These are phyloP conservation scores for Eristalis arbustorum DNA, from an alignment of 2,888 invertebrate species.

Conservation along the genomic window DNA sequence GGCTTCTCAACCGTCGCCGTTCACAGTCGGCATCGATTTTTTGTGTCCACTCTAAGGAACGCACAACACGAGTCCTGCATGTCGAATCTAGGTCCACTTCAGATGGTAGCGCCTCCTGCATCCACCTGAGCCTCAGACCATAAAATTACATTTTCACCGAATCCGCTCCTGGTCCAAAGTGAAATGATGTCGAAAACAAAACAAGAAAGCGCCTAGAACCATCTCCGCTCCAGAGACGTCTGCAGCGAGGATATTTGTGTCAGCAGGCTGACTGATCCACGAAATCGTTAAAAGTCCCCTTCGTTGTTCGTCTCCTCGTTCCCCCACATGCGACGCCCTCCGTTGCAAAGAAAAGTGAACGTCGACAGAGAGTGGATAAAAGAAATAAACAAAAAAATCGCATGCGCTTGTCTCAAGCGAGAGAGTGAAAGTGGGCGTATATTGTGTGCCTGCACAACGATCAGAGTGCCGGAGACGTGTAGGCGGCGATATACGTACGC, in stretches of 20 bases:
- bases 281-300: slow-evolving; percentile 24
- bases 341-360: slow-evolving; percentile 27
- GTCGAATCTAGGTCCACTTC: too few species aligned
- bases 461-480: not conserved
- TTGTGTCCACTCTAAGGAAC: too few species aligned
- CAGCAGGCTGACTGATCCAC: slow-evolving; percentile 63
- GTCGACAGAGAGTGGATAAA: not conserved
- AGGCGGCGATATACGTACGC: not conserved
- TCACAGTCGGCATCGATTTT: too few species aligned
- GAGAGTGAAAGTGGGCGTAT: slow-evolving; percentile 53
- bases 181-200: slow-evolving; percentile 10
- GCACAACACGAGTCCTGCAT: too few species aligned
- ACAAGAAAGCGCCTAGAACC: not conserved
- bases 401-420: slow-evolving; percentile 18
- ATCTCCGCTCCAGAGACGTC: not conserved
- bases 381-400: not conserved
- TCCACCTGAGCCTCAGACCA: too few species aligned
- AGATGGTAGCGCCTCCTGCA: too few species aligned
- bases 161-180: not conserved
- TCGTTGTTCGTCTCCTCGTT: slow-evolving; percentile 1
- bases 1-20: too few species aligned
- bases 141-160: not conserved
- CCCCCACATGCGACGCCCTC: not conserved
- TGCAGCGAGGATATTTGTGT: slow-evolving; percentile 45
- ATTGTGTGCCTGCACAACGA: slow-evolving; percentile 33